Conservation (phyloP, 2,888 invertebrate species). For the Mesorhabditis spiculigera region DNA sequence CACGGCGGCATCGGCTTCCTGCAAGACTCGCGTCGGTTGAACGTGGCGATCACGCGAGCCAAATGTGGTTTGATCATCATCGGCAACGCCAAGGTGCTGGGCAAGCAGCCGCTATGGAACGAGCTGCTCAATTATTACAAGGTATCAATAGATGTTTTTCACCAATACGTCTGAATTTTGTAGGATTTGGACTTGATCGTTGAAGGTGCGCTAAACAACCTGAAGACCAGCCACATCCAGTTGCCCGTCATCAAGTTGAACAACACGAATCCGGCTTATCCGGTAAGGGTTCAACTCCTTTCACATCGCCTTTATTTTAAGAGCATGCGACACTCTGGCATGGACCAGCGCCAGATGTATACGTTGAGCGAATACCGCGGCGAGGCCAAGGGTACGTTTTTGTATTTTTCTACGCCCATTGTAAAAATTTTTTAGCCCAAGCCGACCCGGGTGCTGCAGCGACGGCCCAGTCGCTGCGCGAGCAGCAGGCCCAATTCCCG, state of each 20-base stretch:
- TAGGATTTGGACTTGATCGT: constrained; percentile 66
- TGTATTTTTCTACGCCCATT: constrained; percentile 11
- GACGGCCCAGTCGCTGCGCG: constrained; percentile 22
- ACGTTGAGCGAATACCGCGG: constrained; percentile 30
- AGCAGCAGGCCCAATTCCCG: constrained; percentile 20
- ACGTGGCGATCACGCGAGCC: constrained; percentile 94
- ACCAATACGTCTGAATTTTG: background rate
- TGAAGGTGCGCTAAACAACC: constrained; percentile 92
- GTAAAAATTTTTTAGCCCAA: background rate
- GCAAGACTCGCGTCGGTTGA: constrained; percentile 92
- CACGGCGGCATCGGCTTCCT: constrained; percentile 98
- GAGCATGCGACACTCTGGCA: background rate
- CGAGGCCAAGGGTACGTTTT: background rate
- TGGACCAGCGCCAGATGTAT: constrained; percentile 23
- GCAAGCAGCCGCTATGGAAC: constrained; percentile 95
- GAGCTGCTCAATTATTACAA: constrained; percentile 70
- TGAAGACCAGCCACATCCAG: constrained; percentile 92
- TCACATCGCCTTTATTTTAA: background rate
- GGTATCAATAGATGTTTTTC: background rate
- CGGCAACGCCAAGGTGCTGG: constrained; percentile 96
- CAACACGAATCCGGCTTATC: constrained; percentile 18
- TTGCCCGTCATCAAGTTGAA: constrained; percentile 73
- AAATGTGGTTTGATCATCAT: constrained; percentile 80
- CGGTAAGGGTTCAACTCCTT: constrained; percentile 9
- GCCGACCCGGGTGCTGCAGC: constrained; percentile 23